A percentile compares a stretch with the other conserved stretches of the same genome.
These are phyloP conservation scores for Menura novaehollandiae DNA, from an alignment of 2,113 vertebrate genomes.

Conservation along the genomic window DNA sequence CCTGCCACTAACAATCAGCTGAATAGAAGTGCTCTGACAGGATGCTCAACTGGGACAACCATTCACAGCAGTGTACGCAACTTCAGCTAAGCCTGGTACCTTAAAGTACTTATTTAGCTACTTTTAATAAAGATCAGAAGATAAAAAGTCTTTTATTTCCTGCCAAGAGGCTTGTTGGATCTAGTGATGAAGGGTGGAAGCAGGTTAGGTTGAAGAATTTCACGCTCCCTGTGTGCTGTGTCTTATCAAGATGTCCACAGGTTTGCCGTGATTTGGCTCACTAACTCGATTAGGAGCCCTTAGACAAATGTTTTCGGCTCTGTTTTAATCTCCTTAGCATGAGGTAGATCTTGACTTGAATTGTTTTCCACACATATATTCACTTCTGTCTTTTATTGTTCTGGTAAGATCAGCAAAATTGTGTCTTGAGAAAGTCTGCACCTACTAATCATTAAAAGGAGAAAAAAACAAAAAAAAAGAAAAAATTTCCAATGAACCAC, in stretches of 20 bases:
- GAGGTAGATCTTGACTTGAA: not conserved
- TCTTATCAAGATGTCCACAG: not conserved
- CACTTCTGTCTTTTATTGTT: not conserved
- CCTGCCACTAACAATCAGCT: not conserved
- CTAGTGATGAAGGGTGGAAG: not conserved
- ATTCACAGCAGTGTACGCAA: not conserved
- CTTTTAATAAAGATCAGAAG: not conserved
- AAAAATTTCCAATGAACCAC: not conserved
- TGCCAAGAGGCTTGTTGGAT: not conserved
- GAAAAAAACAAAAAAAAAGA: accelerated
- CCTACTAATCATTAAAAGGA: not conserved
- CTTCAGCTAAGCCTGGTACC: not conserved
- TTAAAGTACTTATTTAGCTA: not conserved
- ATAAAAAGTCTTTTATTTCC: not conserved
- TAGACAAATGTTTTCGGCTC: not conserved
- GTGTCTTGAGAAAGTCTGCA: not conserved
- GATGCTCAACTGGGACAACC: not conserved
- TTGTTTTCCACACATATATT: not conserved
- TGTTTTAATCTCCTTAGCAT: not conserved
- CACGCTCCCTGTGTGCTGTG: not conserved
- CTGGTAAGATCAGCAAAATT: not conserved
- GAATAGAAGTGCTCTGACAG: constrained; percentile 11
- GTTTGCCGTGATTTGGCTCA: not conserved
- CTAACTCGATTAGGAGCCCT: not conserved
- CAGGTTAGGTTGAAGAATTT: constrained; percentile 1